A percentile compares a stretch with the other conserved stretches of the same genome.
Evolutionary conservation across 2,113 vertebrate genomes (phyloP).

Genomic region (Indicator maculatus): DNA sequence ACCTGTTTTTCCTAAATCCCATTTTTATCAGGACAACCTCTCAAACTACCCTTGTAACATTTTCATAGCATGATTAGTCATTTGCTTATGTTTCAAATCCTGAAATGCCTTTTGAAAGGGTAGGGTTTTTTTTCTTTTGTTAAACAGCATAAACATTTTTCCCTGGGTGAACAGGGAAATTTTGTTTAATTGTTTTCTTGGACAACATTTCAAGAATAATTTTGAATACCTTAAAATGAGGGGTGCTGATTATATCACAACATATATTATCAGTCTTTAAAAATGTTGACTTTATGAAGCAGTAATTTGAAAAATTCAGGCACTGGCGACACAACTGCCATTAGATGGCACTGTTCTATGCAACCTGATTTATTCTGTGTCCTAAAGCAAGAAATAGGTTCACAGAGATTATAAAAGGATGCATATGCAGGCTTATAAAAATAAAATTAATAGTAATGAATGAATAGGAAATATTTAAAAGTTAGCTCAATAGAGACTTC

Average conservation of each 20-base stretch:
- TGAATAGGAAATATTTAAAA: neutral
- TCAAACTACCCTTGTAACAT: neutral
- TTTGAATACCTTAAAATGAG: neutral
- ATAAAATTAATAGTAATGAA: neutral
- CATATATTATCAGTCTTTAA: neutral
- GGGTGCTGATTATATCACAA: neutral
- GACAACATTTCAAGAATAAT: neutral
- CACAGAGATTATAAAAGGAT: neutral
- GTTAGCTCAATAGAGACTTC: neutral
- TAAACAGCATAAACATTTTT: neutral
- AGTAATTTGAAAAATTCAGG: neutral
- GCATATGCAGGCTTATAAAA: neutral
- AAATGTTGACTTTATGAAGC: neutral
- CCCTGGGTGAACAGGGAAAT: neutral
- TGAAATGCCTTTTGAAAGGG: neutral
- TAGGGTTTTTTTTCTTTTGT: neutral
- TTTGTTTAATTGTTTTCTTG: neutral
- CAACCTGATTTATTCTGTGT: neutral
- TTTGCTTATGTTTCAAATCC: neutral
- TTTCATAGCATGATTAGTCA: neutral
- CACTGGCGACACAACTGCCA: slow-evolving; percentile 8
- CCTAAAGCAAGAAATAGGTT: neutral
- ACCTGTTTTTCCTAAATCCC: neutral
- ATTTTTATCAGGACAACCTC: neutral
- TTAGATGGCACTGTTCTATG: slow-evolving; percentile 64